A percentile compares a stretch with the other conserved stretches of the same genome.
Evolutionary conservation across 2,113 vertebrate genomes (phyloP).

Genomic region (Notothenia rossii): DNA sequence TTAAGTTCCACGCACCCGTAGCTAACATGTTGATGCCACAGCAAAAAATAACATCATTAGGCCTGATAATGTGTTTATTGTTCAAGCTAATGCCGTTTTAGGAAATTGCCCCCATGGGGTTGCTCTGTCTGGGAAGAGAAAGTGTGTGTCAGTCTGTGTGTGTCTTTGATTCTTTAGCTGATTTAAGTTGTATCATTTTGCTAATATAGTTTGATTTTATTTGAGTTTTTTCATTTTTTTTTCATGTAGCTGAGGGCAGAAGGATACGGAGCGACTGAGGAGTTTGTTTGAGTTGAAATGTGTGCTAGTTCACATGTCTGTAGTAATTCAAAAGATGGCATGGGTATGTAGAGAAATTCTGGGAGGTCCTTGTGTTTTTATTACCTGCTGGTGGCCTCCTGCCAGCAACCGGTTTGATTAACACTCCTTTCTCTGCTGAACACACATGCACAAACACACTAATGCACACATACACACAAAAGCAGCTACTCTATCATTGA

Average conservation of each 20-base stretch:
- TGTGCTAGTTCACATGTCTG: not conserved
- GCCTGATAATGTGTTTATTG: slow-evolving; percentile 78
- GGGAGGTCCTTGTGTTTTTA: slow-evolving; percentile 72
- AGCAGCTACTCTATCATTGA: slow-evolving; percentile 46
- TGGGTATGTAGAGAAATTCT: slow-evolving; percentile 40
- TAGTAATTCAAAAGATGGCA: slow-evolving; percentile 36
- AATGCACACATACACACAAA: slow-evolving; percentile 17
- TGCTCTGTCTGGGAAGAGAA: slow-evolving; percentile 20
- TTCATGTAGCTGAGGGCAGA: slow-evolving; percentile 15
- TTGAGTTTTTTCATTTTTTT: slow-evolving; percentile 14
- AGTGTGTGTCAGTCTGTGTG: slow-evolving; percentile 16
- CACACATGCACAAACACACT: slow-evolving; percentile 29
- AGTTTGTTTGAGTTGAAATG: not conserved
- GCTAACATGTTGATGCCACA: slow-evolving; percentile 60
- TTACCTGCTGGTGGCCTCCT: slow-evolving; percentile 72
- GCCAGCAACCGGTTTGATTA: slow-evolving; percentile 70
- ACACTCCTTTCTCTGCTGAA: slow-evolving; percentile 36
- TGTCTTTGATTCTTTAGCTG: slow-evolving; percentile 21
- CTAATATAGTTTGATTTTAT: slow-evolving; percentile 17
- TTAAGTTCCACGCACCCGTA: slow-evolving; percentile 41
- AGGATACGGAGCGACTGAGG: slow-evolving; percentile 20
- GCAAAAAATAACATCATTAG: slow-evolving; percentile 71
- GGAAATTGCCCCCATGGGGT: slow-evolving; percentile 30
- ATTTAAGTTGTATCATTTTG: slow-evolving; percentile 11
- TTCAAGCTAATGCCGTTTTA: slow-evolving; percentile 62